Evolutionary conservation across 2,888 invertebrate species (phyloP), one percentile per base, ranked within the genome.

Genomic region (Synanthedon formicaeformis): DNA sequence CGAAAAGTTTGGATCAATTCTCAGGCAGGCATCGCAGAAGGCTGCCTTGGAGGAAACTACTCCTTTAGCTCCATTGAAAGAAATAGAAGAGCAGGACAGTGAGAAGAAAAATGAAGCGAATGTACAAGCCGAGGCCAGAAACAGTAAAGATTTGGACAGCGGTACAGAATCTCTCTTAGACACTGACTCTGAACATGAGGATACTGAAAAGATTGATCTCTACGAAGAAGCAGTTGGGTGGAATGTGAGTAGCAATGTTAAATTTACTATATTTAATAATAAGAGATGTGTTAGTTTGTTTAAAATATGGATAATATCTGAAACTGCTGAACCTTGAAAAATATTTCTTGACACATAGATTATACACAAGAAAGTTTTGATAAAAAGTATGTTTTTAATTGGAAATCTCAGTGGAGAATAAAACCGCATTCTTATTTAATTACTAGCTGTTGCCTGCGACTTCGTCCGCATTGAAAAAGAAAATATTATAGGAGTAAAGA

Each of bases 1-100:
- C 72, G 95, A 95, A 74, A 93, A 92, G 67, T 93, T 95, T 64
- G 94, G 94, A 0, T 92, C 92, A 0, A 84, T 94, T 51, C 78
- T 95, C 53, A 89, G 90, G 52, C 92, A 92, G 69, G 88, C 84
- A 0, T 89, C 90, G n/a, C 88, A 87, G 62, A 88, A 84, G 57
- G 91, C 90, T 0, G 89, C 89, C 23, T 71, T 85, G 52, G 85
- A 88, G 57, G 89, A 92, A 59, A 75, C 88, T 2, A 89, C 89
- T 10, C 89, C 90, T 0, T 66, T 90, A 53, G 89, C 90, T 10
- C 88, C 90, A 6, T 68, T 90, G 56, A 83, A 78, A 56, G 86
- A 86, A 54, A 71, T 65, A 1, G 81, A 83, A 55, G 81, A 82
- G 55, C 79, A 80, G 56, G 88, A 87, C 69, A 77, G 76, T 1